Evolutionary conservation across 2,797 vertebrate genomes (phyloP).

Genomic region (Anomalospiza imberbis): DNA sequence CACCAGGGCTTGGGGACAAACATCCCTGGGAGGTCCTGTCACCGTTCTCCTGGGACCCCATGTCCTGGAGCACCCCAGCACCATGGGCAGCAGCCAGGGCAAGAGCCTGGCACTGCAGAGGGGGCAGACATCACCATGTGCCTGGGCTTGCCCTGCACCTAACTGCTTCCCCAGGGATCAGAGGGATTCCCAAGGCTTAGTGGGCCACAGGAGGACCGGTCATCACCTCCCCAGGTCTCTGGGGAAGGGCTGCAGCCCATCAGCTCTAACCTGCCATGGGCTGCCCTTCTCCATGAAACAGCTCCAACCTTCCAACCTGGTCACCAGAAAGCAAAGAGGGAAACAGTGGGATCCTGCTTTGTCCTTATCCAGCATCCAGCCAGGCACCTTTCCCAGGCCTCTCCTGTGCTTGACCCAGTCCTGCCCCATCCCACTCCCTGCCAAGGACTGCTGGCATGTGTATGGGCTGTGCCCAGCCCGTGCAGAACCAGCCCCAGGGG

Average conservation of each 20-base stretch:
- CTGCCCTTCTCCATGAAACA: neutral
- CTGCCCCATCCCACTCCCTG: neutral
- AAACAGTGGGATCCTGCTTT: neutral
- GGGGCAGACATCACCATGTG: accelerated
- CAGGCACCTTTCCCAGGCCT: neutral
- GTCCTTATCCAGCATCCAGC: neutral
- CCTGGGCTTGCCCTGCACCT: neutral
- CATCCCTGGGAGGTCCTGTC: neutral
- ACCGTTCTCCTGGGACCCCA: accelerated
- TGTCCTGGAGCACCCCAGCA: neutral
- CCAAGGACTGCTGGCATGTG: neutral
- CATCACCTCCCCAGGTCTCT: neutral
- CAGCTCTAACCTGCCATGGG: neutral
- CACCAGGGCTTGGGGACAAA: neutral
- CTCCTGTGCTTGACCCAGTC: neutral
- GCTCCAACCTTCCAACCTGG: neutral
- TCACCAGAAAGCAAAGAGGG: neutral
- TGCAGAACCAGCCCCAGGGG: neutral
- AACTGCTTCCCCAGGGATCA: neutral
- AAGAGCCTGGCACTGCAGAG: neutral
- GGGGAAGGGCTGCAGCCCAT: neutral
- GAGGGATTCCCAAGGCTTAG: neutral
- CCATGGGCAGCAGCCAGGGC: neutral
- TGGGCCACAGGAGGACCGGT: neutral
- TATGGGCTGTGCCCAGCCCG: neutral